Conservation (phyloP, 2,797 vertebrate species). For the Rhinoraja longicauda region DNA sequence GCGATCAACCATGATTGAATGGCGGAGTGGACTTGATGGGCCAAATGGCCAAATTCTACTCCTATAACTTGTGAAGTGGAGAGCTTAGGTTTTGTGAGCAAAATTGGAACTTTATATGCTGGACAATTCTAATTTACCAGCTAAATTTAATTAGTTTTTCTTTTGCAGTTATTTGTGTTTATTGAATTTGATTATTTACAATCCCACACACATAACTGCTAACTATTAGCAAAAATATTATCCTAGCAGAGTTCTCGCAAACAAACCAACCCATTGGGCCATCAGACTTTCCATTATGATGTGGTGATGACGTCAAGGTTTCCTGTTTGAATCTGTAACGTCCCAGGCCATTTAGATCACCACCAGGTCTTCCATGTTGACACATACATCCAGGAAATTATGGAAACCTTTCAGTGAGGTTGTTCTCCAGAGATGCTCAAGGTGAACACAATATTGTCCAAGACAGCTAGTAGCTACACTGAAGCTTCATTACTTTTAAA, state of each 20-base stretch:
- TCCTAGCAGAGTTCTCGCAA: conserved; percentile 6
- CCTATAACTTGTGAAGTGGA: too few species aligned
- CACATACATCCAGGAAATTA: conserved; percentile 31
- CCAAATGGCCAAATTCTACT: too few species aligned
- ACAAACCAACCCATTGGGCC: not conserved
- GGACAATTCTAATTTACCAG: not conserved
- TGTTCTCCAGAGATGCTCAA: not conserved
- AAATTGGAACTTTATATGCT: not conserved
- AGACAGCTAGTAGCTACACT: not conserved
- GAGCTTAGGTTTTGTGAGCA: not conserved
- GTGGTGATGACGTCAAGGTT: not conserved
- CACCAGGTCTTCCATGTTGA: conserved; percentile 14
- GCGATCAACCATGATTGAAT: too few species aligned
- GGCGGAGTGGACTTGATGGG: too few species aligned
- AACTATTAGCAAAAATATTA: not conserved
- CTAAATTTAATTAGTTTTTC: not conserved
- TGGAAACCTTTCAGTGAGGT: conserved; percentile 10
- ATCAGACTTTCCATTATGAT: conserved; percentile 27
- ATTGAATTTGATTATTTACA: conserved; percentile 9
- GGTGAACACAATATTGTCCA: conserved; percentile 4
- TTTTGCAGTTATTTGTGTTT: not conserved
- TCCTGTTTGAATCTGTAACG: conserved; percentile 12
- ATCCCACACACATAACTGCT: not conserved
- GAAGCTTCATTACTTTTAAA: not conserved
- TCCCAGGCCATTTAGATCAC: conserved; percentile 15